Conservation (phyloP, 2,797 vertebrate genomes). For the Enteromius argenteus region DNA sequence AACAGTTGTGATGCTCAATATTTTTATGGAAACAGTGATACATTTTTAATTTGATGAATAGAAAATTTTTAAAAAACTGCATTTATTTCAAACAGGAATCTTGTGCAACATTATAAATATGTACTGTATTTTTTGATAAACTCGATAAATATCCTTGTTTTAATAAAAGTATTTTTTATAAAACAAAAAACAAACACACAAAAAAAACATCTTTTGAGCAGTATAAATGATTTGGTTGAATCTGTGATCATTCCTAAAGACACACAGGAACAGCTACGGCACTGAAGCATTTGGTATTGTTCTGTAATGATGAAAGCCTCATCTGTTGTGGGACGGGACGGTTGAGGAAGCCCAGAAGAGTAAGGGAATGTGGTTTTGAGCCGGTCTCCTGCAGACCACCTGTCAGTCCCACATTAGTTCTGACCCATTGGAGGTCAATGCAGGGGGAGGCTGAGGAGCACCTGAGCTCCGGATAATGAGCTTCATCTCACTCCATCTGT, state of each 20-base stretch:
- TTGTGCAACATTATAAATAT: background rate
- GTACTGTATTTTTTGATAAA: background rate
- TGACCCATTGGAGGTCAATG: constrained; percentile 73
- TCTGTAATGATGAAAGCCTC: background rate
- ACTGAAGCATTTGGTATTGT: background rate
- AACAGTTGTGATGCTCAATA: background rate
- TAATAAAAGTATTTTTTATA: background rate
- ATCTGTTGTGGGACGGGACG: background rate
- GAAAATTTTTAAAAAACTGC: background rate
- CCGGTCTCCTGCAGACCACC: constrained; percentile 66
- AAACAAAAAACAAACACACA: background rate
- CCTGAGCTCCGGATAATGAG: constrained; percentile 70
- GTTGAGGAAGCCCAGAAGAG: background rate
- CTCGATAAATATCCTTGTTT: background rate
- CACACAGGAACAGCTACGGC: background rate
- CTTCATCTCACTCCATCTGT: constrained; percentile 76
- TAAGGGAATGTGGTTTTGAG: constrained; percentile 10
- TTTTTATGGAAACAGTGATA: background rate
- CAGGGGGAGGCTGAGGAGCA: constrained; percentile 57
- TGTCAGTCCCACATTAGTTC: constrained; percentile 70
- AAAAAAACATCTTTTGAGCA: background rate
- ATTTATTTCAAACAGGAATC: background rate
- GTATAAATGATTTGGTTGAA: background rate
- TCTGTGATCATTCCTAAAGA: background rate
- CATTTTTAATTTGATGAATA: background rate